Conservation (phyloP, 2,888 invertebrate species). For the Thymelicus sylvestris region DNA sequence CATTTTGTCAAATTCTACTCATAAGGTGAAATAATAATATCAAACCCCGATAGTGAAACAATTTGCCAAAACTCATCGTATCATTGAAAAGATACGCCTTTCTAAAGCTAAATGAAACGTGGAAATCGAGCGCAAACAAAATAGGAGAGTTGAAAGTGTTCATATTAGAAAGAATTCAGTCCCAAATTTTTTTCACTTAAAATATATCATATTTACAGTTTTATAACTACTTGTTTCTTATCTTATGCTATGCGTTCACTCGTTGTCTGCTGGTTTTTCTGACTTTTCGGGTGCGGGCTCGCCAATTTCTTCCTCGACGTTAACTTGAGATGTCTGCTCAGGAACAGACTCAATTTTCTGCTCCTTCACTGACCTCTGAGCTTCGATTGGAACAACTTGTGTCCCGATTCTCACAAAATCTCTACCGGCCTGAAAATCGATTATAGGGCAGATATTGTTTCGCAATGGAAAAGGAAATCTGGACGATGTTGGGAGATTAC, state of each 20-base stretch:
- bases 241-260: not conserved
- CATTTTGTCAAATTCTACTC: no score
- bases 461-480: not conserved
- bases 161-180: not conserved
- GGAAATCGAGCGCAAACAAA: not conserved
- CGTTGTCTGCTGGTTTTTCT: not conserved
- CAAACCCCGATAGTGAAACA: no score
- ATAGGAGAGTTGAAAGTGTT: not conserved
- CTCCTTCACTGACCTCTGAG: not conserved
- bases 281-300: not conserved
- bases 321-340: not conserved
- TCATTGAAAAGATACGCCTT: no score
- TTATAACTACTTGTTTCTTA: not conserved
- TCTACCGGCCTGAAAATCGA: not conserved
- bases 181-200: constrained; percentile 4
- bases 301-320: not conserved
- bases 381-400: not conserved
- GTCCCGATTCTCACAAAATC: not conserved
- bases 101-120: no score
- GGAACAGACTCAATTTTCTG: not conserved
- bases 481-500: not conserved
- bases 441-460: not conserved
- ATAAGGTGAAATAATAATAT: no score
- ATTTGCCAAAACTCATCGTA: no score
- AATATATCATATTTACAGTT: constrained; percentile 1